These are phyloP conservation scores for Sesamia nonagrioides DNA, from an alignment of 1,140 invertebrate species.

Conservation along the genomic window DNA sequence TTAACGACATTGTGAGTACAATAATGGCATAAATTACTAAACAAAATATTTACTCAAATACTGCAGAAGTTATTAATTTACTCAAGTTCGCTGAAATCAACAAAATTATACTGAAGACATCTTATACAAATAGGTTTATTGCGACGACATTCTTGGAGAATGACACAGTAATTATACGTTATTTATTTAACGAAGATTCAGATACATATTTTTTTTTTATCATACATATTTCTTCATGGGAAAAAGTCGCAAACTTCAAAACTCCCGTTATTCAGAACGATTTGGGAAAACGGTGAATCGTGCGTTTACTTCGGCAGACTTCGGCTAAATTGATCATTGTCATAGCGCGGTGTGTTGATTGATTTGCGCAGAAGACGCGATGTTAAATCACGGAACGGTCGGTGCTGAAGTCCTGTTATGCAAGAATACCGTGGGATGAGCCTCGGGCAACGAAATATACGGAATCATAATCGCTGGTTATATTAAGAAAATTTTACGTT, in stretches of 20 bases:
- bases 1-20: slow-evolving; percentile 16
- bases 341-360: slow-evolving; percentile 40
- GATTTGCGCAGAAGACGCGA: slow-evolving; percentile 25
- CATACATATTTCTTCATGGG: slow-evolving; percentile 28
- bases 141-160: background rate
- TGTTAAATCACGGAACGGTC: slow-evolving; percentile 34
- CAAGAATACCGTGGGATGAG: slow-evolving; percentile 31
- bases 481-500: background rate
- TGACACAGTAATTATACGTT: background rate
- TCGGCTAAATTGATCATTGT: slow-evolving; percentile 33
- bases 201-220: background rate
- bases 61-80: slow-evolving; percentile 9
- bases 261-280: slow-evolving; percentile 23
- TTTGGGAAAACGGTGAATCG: slow-evolving; percentile 37
- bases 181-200: background rate
- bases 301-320: background rate
- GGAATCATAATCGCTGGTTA: background rate
- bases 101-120: background rate
- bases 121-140: slow-evolving; percentile 2
- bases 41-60: slow-evolving; percentile 24
- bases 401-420: slow-evolving; percentile 30
- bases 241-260: slow-evolving; percentile 7
- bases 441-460: slow-evolving; percentile 5
- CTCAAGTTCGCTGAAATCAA: slow-evolving; percentile 7
- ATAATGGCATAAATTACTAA: slow-evolving; percentile 11